Base-by-base conservation (phyloP, 2,113 vertebrate species). In the Anser brachyrhynchus region DNA sequence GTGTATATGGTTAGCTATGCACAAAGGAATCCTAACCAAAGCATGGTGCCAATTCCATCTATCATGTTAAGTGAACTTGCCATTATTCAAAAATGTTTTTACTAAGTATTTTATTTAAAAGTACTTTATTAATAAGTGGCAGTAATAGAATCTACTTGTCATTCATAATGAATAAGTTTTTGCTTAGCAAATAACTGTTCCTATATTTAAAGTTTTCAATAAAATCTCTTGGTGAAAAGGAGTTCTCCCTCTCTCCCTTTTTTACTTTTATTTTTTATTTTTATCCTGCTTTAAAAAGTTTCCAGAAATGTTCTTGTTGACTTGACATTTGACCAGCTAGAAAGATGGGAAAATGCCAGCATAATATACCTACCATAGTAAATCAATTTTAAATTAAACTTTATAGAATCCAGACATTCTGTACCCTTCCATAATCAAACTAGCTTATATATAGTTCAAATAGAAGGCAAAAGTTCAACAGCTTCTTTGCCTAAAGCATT, bases 391-490 rank as follows among this genome's bases (percentile, higher is more conserved):
- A 84, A 62, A 80, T 37, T 46, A 31, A 81, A n/a, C 18, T 62
- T 23, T 87, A 55, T 18, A 70, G 31, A 73, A 80, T 76, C 41
- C 74, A 79, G 71, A 41, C 15, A 39, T 13, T 44, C 19, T 49
- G 11, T 80, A 80, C 11, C 29, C 33, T 90, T 83, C 12, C 43
- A 51, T 57, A 84, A 76, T 54, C 52, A 92, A 87, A 51, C 33
- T 41, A 80, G 54, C 13, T 79, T 49, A 67, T 35, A 55, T 43
- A 46, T 5, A 61, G 59, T 73, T 92, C 64, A 95, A 87, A 90
- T 13, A 90, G 61, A 87, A 95, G 82, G 72, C 78, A 92, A 90
- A 91, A 94, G 66, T 76, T 91, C 87, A 91, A 92, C 46, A 69
- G 75, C 81, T 33, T 49, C 43, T 69, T 83, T 80, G 41, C 75